Evolutionary conservation across 1,140 invertebrate genomes (phyloP), one percentile per base, ranked within the genome.

Genomic region (Sarcophaga peregrina): DNA sequence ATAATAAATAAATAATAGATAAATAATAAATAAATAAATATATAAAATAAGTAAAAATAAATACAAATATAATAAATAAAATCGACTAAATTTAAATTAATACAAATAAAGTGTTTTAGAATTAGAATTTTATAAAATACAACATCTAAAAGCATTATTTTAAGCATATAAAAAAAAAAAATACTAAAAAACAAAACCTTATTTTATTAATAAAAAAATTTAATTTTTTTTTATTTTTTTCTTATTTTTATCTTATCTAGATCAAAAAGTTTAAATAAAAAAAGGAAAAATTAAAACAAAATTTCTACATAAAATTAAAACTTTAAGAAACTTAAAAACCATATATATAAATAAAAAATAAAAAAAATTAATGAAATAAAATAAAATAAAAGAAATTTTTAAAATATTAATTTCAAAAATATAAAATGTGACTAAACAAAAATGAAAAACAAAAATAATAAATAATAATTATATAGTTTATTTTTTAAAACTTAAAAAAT

Each of bases 1-100:
- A 37, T 37, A 37, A 37, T 37, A 37, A 37, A 37, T 37, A 37
- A 37, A n/a, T n/a, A 37, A 37, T 37, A 37, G 25, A 37, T 37
- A 37, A 37, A 37, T 37, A 37, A 37, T 37, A 37, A 37, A 37
- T 37, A 37, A 4, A 37, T 37, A 37, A 37, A 4, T 37, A 37
- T 52, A 62, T 62, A 45, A 81, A 62, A 62, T 45, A 25, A 25
- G 15, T 45, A 11, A 54, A 81, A 62, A 5, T 62, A 11, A 62
- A 81, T 62, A 45, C 5, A 81, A 81, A n/a, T n/a, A n/a, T n/a
- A 58, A 10, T 25, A 81, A 54, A 54, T n/a, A n/a, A 10, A 81
- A n/a, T n/a, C n/a, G n/a, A n/a, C 2, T 75, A 25, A 15, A 37
- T 75, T 8, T 75, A 45, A 15, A 45, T 75, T 15, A 37, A 75